Base-by-base conservation (phyloP, 1,140 invertebrate genomes). In the Drosophila tristis region DNA sequence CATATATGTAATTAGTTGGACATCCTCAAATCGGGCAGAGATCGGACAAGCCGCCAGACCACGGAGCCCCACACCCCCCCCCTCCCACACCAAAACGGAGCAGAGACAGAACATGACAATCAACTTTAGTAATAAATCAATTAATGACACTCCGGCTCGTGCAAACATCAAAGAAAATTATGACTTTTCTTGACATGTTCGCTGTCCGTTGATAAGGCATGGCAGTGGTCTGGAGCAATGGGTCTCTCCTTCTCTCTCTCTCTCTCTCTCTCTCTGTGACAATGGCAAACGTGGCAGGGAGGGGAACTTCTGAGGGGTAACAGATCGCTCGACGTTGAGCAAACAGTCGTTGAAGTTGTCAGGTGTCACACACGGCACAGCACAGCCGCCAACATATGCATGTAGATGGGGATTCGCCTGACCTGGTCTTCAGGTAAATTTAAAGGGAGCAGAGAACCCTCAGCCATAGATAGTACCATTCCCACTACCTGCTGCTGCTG, bases 131-230 rank as follows among this genome's bases (percentile, higher is more conserved):
- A 73, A 86, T 87, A 87, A 86, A 86, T 86, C 82, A 86, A 89
- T 86, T 86, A 86, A 86, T 63, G 82, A 60, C 84, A 74, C 56
- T 48, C 59, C 64, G 70, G 49, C 53, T 68, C 66, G 60, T 82
- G 78, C 78, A 73, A 82, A 87, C 84, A 82, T 87, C 84, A 87
- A 87, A 89, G 84, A 79, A 76, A 79, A 87, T 70, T 62, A 82
- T 82, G 65, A 78, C 45, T 75, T 49, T 84, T 76, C 80, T 79
- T 50, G 49, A 53, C 74, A 62, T 73, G 73, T 73, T 60, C 25
- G 29, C 39, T 78, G 64, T 71, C 64, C 50, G 55, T 53, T 75
- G 80, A 82, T 82, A 84, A 82, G 60, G 60, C 4, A 9, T 54
- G 31, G 29, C 13, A 26, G 6, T 2, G 47, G 53, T 29, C 31